phyloP scores from a whole-genome alignment of 1,140 invertebrate species.

The Diuraphis noxia region DNA sequence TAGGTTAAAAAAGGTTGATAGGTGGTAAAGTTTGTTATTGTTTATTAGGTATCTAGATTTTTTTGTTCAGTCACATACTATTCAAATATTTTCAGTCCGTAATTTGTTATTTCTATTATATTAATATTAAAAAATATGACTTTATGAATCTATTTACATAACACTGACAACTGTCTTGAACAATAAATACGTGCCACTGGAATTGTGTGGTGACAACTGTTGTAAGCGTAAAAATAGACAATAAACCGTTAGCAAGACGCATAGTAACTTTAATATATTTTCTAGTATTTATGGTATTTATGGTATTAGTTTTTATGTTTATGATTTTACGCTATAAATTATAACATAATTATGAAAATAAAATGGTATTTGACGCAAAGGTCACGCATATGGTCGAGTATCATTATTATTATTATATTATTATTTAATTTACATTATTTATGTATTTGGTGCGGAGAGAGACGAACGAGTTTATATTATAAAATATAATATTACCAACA shows the following conservation, averaged over 20 bases:
- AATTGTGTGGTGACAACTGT: background rate
- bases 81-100: background rate
- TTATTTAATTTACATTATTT: conserved; percentile 7
- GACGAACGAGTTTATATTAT: background rate
- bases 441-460: background rate
- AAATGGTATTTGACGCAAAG: background rate
- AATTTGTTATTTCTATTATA: background rate
- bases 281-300: background rate
- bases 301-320: background rate
- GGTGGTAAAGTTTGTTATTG: too few relatives aligned
- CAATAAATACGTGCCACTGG: background rate
- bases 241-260: background rate
- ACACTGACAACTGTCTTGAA: background rate
- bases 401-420: background rate
- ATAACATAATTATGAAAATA: background rate
- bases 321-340: background rate
- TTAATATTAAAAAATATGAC: background rate
- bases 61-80: too few relatives aligned
- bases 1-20: background rate
- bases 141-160: background rate
- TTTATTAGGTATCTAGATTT: background rate
- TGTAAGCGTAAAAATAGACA: background rate
- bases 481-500: background rate
- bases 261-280: background rate
- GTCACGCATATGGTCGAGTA: background rate